Evolutionary conservation across 2,797 vertebrate genomes (phyloP).

Genomic region (Phyllotis vaccarum): DNA sequence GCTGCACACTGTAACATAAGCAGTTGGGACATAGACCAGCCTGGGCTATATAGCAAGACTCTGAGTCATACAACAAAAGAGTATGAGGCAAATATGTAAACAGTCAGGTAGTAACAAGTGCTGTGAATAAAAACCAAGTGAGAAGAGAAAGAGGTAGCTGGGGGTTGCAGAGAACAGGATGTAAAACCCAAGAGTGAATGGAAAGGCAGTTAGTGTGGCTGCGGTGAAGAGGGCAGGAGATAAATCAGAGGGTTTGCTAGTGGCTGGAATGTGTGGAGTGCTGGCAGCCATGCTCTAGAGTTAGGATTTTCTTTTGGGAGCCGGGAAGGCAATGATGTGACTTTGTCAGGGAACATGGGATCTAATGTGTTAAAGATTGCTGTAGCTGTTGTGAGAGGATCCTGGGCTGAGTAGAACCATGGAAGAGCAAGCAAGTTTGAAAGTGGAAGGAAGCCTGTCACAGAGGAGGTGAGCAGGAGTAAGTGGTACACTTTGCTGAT

Average conservation of each 20-base stretch:
- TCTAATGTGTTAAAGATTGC: background rate
- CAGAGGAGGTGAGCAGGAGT: background rate
- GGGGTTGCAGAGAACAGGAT: background rate
- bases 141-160: background rate
- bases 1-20: background rate
- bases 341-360: constrained; percentile 19
- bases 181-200: background rate
- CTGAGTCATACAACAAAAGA: background rate
- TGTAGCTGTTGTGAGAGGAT: background rate
- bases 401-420: background rate
- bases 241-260: background rate
- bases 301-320: background rate
- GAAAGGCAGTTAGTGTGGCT: background rate
- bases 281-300: background rate
- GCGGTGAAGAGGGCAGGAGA: background rate
- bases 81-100: background rate
- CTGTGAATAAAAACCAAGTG: background rate
- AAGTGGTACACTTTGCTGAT: background rate
- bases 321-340: background rate
- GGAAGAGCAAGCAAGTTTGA: background rate
- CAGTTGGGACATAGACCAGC: background rate
- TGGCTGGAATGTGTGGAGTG: background rate
- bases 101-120: background rate
- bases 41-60: background rate
- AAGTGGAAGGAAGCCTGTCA: background rate